Evolutionary conservation across 2,113 vertebrate species (phyloP).

Genomic region (Serinus canaria): DNA sequence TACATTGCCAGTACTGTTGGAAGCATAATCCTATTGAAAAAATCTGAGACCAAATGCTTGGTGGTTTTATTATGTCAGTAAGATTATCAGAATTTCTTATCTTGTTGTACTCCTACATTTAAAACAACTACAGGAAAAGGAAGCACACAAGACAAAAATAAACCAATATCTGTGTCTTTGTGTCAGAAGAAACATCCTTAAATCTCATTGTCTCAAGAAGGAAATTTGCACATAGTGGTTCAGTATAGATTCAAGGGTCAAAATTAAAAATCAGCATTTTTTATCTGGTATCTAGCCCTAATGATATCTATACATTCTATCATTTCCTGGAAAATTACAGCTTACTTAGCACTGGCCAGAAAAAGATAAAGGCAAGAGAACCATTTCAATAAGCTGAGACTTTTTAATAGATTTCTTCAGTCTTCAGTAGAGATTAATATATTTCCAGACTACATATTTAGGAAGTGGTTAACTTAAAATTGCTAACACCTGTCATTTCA

Average conservation of each 20-base stretch:
- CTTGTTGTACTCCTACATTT: background rate
- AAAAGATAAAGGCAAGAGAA: background rate
- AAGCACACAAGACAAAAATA: background rate
- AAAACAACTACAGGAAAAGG: background rate
- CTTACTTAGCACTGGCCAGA: background rate
- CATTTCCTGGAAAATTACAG: background rate
- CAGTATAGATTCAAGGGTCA: background rate
- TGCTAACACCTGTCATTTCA: background rate
- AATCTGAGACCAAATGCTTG: background rate
- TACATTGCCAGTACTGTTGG: background rate
- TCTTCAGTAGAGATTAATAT: background rate
- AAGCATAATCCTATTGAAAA: constrained; percentile 39
- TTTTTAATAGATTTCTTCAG: background rate
- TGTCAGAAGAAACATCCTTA: background rate
- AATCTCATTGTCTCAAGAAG: background rate
- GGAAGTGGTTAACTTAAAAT: background rate
- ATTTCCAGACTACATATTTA: background rate
- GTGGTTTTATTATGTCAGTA: background rate
- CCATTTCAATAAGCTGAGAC: background rate
- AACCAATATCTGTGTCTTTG: background rate
- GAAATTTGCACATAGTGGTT: background rate
- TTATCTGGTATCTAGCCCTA: background rate
- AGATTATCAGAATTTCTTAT: background rate
- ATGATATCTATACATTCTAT: background rate
- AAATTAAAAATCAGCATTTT: background rate